Evolutionary conservation across 1,140 invertebrate genomes (phyloP), one percentile per base, ranked within the genome.

Genomic region (Panulirus ornatus): DNA sequence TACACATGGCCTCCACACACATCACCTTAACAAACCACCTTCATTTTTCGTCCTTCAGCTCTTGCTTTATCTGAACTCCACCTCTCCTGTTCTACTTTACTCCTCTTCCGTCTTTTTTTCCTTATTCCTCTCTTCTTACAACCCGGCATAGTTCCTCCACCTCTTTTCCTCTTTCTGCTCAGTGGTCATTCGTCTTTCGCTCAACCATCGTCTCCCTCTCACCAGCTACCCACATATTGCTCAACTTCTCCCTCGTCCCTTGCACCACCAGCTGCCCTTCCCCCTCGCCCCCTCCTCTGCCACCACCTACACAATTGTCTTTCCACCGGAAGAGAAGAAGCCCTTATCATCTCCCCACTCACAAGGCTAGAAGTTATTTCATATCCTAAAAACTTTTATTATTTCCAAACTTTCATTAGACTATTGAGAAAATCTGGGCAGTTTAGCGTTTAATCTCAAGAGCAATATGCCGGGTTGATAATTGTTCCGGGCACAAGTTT

Each of bases 361-460:
- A 70, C 58, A 42, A 84, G 27, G 38, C 82, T 71, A 63, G 58
- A 84, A 84, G 58, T 84, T 84, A 70, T 70, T 84, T 84, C 54
- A 84, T 84, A 84, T 84, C 82, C 82, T 84, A 70, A 84, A 40
- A 84, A 84, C 54, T 84, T 70, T 34, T 84, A 84, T 84, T 84
- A 84, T 84, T 84, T 84, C 58, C 82, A 70, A 70, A 84, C 63
- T 84, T 84, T 84, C 82, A 84, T 84, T 84, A 70, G 34, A 66
- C 54, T 84, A 84, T 84, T 84, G 82, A 84, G 82, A 38, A 84
- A 84, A 84, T 66, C 82, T 84, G 58, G 58, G 27, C 54, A 44
- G 82, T 66, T 66, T 58, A 83, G 58, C 79, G 51, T 83, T 84
- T 84, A 66, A 84, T 84, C 82, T 63, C n/a, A 38, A 83, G 58